Base-by-base conservation (phyloP, 1,140 invertebrate genomes). In the Panagrolaimus sp. region DNA sequence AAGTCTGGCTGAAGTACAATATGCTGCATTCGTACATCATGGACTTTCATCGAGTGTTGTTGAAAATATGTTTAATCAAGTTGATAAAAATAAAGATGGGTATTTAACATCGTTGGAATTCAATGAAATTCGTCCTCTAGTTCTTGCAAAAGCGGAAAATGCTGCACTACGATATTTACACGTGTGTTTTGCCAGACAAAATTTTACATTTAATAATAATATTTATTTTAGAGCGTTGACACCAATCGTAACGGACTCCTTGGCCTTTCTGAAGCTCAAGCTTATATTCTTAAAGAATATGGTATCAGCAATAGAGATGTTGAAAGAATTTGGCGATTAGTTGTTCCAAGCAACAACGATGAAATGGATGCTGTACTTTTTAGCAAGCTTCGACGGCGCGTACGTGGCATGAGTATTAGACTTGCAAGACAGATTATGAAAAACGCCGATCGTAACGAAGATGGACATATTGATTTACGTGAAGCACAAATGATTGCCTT, bases 381-480 rank as follows among this genome's bases (percentile, higher is more conserved):
- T 65, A 73, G 74, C 42, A 80, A 80, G 45, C 57, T 79, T 42
- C 67, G 78, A 45, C 62, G 78, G 63, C 38, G 79, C 31, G 70
- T 81, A 31, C 53, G 79, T 61, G 79, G 79, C 63, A 81, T 81
- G 79, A 82, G 80, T 31, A 81, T 81, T 63, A 66, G 79, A 16
- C 67, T 81, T 42, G 79, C 79, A 7, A 53, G 81, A 46, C 79
- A 81, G 51, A 82, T 81, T 23, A 83, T 81, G 79, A 81, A 81
- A 81, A 81, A 62, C 11, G 79, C 73, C 9, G 79, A 81, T 64
- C 14, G 51, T 16, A 77, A 81, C 63, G 75, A 78, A 51, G 79
- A 81, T 51, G 81, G 81, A 3, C 79, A 80, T 42, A 81, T 81
- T 63, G 73, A 83, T 27, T 43, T 81, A 16, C 76, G 70, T n/a